phyloP scores from a whole-genome alignment of 1,140 invertebrate genomes.

The Bombyx mori region DNA sequence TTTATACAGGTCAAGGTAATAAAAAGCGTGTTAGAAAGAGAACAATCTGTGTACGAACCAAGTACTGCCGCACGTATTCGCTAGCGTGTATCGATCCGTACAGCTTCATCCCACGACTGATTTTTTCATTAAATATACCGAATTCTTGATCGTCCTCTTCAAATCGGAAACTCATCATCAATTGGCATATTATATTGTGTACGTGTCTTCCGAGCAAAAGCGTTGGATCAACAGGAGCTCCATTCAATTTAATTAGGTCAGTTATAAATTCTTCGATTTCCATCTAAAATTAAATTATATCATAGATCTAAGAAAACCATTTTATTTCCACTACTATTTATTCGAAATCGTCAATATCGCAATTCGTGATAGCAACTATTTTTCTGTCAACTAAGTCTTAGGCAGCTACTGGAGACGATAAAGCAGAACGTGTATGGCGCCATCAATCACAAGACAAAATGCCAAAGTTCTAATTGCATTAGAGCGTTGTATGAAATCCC shows the following conservation, averaged over 20 bases:
- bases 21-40: too few species aligned
- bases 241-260: slow-evolving; percentile 70
- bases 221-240: slow-evolving; percentile 75
- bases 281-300: slow-evolving; percentile 55
- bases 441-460: too few species aligned
- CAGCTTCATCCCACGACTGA: slow-evolving; percentile 86
- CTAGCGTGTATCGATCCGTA: slow-evolving; percentile 81
- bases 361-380: too few species aligned
- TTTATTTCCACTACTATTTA: too few species aligned
- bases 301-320: too few species aligned
- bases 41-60: slow-evolving; percentile 12
- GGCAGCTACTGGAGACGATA: too few species aligned
- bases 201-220: slow-evolving; percentile 79
- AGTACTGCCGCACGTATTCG: slow-evolving; percentile 54
- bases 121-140: slow-evolving; percentile 79
- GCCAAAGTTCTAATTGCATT: too few species aligned
- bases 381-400: too few species aligned
- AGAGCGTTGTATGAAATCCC: too few species aligned
- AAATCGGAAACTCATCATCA: slow-evolving; percentile 88
- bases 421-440: too few species aligned
- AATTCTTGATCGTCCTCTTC: slow-evolving; percentile 80
- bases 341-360: too few species aligned
- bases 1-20: too few species aligned
- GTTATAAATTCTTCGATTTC: slow-evolving; percentile 80
- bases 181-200: slow-evolving; percentile 88